Base-by-base conservation (phyloP, 2,888 invertebrate species). In the Melikaiella ostensackeni region DNA sequence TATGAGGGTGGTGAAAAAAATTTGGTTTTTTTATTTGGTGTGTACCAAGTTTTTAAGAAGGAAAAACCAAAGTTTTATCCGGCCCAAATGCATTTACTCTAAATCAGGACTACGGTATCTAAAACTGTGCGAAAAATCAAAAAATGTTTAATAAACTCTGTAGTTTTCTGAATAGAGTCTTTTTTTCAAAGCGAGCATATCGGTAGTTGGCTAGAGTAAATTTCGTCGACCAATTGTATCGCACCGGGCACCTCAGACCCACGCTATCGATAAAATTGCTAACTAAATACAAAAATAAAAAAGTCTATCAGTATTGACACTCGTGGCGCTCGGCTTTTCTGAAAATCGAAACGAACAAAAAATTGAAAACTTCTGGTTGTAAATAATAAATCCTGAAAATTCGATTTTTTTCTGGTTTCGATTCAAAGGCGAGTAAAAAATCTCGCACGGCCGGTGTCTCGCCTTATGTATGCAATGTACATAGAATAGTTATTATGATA, bases 401-500 rank as follows among this genome's bases (percentile, higher is more conserved):
- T 33, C 11, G 5, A 3, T 38, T 63, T n/a, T 63, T n/a, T 11
- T 35, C 19, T 21, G 35, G 21, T 35, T 63, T 35, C 35, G 35
- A 33, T 21, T n/a, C 4, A 63, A 21, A 9, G 63, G 63, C 35
- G 35, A 63, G 33, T 35, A 38, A 35, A 33, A 35, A 70, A 30
- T 70, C 70, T 55, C 50, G 70, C 50, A 70, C 50, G 63, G 79
- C 79, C 81, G 66, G 75, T 75, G 79, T 78, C 76, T 81, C 81
- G 79, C 79, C 76, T 79, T 78, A 77, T 86, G 84, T 86, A 85
- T 84, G 86, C 86, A 85, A 85, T 89, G 88, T 88, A 89, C 46
- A 88, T 89, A 89, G 84, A 86, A 75, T 87, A 88, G 85, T 86
- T 87, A 87, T 88, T 88, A 86, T 88, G 86, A 85, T 76, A 80